Percentiles rank a stretch among this genome's conserved stretches.
Evolutionary conservation across 2,888 invertebrate genomes (phyloP).

Genomic region (Ischnura elegans): DNA sequence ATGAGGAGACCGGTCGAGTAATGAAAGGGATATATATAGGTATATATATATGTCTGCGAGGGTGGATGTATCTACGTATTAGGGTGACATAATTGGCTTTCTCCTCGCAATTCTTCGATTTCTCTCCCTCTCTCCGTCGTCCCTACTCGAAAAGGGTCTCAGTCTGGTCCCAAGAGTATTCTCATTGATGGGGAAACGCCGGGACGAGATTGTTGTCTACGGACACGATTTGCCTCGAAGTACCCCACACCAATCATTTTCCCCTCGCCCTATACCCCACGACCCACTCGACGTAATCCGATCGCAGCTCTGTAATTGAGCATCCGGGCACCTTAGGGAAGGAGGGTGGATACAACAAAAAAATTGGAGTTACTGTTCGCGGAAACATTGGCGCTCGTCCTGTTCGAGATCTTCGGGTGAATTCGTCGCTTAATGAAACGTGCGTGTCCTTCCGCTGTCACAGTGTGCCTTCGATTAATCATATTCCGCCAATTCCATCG

Average conservation of each 20-base stretch:
- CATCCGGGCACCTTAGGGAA: background rate
- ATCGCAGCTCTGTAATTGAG: background rate
- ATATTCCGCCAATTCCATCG: too few relatives aligned
- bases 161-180: background rate
- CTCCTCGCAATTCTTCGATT: background rate
- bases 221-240: background rate
- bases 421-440: too few relatives aligned
- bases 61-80: background rate
- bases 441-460: background rate
- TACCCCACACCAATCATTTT: background rate
- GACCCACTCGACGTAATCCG: background rate
- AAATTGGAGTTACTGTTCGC: background rate
- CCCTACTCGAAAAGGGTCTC: background rate
- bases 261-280: too few relatives aligned
- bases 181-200: background rate
- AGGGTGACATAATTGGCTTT: background rate
- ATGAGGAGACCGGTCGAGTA: background rate
- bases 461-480: too few relatives aligned
- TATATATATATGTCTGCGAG: background rate
- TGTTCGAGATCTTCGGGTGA: too few relatives aligned
- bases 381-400: too few relatives aligned
- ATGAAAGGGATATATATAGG: too few relatives aligned
- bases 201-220: background rate
- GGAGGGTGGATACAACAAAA: background rate
- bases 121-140: background rate